phyloP scores from a whole-genome alignment of 2,888 invertebrate genomes.

The Nymphalis urticae region DNA sequence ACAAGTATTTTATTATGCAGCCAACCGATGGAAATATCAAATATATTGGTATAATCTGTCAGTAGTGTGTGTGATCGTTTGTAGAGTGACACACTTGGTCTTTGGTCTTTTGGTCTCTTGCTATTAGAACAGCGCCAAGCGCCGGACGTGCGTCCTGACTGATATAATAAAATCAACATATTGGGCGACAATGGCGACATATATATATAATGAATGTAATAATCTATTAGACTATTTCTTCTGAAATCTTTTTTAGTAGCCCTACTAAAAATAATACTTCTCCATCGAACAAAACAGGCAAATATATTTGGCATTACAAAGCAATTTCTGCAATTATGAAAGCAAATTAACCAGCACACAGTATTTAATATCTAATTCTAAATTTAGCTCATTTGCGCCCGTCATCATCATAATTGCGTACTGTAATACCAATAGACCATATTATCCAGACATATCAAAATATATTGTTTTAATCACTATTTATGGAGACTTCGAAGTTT shows the following conservation, averaged over 20 bases:
- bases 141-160: too few relatives aligned
- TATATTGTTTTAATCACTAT: constrained; percentile 17
- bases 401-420: constrained; percentile 44
- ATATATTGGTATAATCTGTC: too few relatives aligned
- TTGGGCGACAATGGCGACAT: too few relatives aligned
- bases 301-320: constrained; percentile 42
- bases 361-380: constrained; percentile 42
- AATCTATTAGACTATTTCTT: background rate
- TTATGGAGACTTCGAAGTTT: background rate
- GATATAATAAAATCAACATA: too few relatives aligned
- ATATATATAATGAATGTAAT: too few relatives aligned
- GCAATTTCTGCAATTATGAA: constrained; percentile 48
- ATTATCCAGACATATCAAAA: constrained; percentile 20
- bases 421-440: constrained; percentile 39
- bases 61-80: too few relatives aligned
- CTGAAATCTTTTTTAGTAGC: background rate
- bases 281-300: constrained; percentile 40
- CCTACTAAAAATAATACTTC: constrained; percentile 39
- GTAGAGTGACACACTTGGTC: too few relatives aligned
- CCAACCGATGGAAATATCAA: too few relatives aligned
- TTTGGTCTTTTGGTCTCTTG: too few relatives aligned
- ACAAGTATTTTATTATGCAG: too few relatives aligned
- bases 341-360: constrained; percentile 46
- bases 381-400: constrained; percentile 43
- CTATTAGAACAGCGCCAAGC: too few relatives aligned